Base-by-base conservation (phyloP, 2,797 vertebrate genomes). In the Chlorospingus flavigularis region DNA sequence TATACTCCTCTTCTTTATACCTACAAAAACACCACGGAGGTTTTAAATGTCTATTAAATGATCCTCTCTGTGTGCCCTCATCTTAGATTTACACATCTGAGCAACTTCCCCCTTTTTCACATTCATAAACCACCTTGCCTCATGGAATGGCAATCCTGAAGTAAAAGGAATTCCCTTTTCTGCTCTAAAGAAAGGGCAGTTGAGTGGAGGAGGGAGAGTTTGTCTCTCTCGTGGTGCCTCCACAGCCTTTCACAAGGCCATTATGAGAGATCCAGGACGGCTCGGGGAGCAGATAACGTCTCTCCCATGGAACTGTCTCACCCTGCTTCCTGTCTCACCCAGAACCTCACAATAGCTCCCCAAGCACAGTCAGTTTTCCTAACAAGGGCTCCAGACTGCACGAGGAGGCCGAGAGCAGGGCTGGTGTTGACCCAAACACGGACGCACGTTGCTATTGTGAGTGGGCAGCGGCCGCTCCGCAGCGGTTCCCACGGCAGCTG, bases 1-100 rank as follows among this genome's bases (percentile, higher is more conserved):
- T 99, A 92, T 99, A 98, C 62, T 99, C 98, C 92, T 98, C 98
- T 91, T 98, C 98, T 91, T 98, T 98, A 97, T 98, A 99, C 98
- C 99, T 99, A 97, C n/a, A 94, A 89, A 87, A 94, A 92, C 71
- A 95, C 62, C 76, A 73, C 0, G 0, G 47, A 94, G 51, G 35
- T 81, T 95, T 91, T 48, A 63, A 71, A 60, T 2, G 11, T 43
- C 80, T 77, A 20, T 80, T 47, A 47, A 88, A 33, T 3, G 0
- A 65, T 31, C 31, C 48, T 73, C 21, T 75, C 37, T 53, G 23
- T 1, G 0, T 35, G 72, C 28, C 75, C 25, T 47, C 17, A 0
- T 63, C 45, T 43, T 54, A 39, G 13, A 63, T 66, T 86, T 63
- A 82, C 40, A 79, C 9, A 53, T 57, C 24, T 53, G 74, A 57